Percentiles rank a stretch among this genome's conserved stretches.
Evolutionary conservation across 2,888 invertebrate species (phyloP).

Genomic region (Drosophila austrosaltans): DNA sequence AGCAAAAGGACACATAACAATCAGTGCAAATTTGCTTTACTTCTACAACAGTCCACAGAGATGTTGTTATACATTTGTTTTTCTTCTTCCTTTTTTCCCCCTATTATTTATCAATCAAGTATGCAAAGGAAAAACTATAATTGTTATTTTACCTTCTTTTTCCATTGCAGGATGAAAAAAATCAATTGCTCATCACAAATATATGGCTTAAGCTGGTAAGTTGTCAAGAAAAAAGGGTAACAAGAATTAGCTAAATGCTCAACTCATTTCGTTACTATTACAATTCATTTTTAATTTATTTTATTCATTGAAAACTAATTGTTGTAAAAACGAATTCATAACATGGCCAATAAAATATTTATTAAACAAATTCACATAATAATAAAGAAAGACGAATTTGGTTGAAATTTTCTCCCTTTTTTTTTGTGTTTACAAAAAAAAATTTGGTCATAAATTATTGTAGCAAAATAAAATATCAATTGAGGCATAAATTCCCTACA

Average conservation of each 20-base stretch:
- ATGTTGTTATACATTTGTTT: neutral
- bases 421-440: neutral
- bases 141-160: constrained; percentile 36
- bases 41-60: constrained; percentile 14
- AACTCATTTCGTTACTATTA: neutral
- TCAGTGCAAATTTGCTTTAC: constrained; percentile 19
- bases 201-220: constrained; percentile 98
- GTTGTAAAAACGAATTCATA: neutral
- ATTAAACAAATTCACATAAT: neutral
- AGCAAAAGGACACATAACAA: constrained; percentile 6
- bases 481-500: constrained; percentile 16
- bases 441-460: constrained; percentile 6
- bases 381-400: constrained; percentile 2
- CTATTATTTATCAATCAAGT: constrained; percentile 1
- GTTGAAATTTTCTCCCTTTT: neutral
- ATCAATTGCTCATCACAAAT: constrained; percentile 97
- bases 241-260: neutral
- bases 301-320: neutral
- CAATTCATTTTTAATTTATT: neutral
- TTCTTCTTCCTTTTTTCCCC: neutral
- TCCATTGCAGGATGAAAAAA: constrained; percentile 95
- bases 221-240: constrained; percentile 63
- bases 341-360: neutral
- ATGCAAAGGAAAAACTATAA: constrained; percentile 4
- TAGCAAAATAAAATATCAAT: constrained; percentile 10